Evolutionary conservation across 2,113 vertebrate genomes (phyloP), one percentile per base, ranked within the genome.

Genomic region (Catagonus wagneri): DNA sequence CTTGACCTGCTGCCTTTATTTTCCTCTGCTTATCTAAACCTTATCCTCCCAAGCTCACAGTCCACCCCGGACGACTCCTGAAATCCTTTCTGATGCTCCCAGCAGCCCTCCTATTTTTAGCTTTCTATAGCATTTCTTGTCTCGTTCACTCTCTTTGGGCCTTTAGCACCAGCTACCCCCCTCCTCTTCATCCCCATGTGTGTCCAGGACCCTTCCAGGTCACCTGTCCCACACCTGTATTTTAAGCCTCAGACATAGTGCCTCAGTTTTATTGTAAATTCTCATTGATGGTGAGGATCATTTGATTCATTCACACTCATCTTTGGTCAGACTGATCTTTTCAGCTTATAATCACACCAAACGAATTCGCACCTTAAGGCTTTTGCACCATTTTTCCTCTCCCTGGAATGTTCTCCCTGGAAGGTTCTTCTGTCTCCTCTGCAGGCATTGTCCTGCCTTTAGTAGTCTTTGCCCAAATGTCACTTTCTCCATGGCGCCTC

Each of bases 381-480:
- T 39, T 80, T 68, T 90, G 11, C 2, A 17, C 7, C 39, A 0
- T 20, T 58, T 27, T 16, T 13, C 25, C 17, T 90, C 58, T 68
- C 15, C 12, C 17, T 50, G 39, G 16, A 84, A 34, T 81, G 10
- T 85, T 89, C n/a, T 95, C 79, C n/a, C n/a, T n/a, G n/a, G n/a
- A n/a, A n/a, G n/a, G n/a, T n/a, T n/a, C n/a, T n/a, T n/a, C 27
- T 39, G 17, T 13, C 36, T 83, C 25, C 10, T 13, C 52, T 56
- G 15, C 15, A 15, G 68, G 29, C 36, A 17, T 54, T 44, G 83
- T 6, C 34, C 32, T 81, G 9, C 7, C n/a, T 88, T 58, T 90
- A 74, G n/a, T 76, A 44, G 14, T 79, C 61, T 69, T 27, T 61
- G 32, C 25, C 88, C 34, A 83, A 10, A 71, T 39, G 29, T 90